phyloP scores from a whole-genome alignment of 2,797 vertebrate genomes.

The Molossus molossus region DNA sequence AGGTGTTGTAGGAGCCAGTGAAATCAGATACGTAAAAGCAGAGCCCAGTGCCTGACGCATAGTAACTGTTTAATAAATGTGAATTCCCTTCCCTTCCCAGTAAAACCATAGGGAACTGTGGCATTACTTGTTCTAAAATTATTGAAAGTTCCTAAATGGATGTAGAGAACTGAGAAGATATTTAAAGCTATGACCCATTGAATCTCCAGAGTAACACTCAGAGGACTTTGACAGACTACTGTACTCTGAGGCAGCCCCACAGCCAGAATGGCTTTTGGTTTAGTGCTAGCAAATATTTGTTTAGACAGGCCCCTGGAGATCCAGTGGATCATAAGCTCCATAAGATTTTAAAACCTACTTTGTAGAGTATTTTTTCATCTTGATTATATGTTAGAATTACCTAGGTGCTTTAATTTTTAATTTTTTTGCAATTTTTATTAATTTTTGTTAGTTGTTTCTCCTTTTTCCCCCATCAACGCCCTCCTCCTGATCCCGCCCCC shows the following conservation, averaged over 20 bases:
- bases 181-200: neutral
- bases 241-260: neutral
- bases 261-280: neutral
- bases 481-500: no score
- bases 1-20: neutral
- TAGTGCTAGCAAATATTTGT: constrained; percentile 4
- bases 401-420: neutral
- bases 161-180: neutral
- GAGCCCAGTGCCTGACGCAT: neutral
- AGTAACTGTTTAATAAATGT: neutral
- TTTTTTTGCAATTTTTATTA: no score
- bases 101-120: neutral
- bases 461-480: no score
- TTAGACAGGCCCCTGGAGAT: neutral
- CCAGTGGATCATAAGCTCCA: neutral
- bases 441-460: no score
- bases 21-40: neutral
- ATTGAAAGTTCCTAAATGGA: constrained; percentile 36
- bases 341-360: neutral
- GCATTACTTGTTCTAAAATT: neutral
- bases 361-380: neutral
- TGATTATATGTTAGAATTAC: neutral
- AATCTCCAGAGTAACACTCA: neutral
- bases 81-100: neutral
- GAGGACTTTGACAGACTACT: neutral